A percentile compares a stretch with the other conserved stretches of the same genome.
phyloP scores from a whole-genome alignment of 2,797 vertebrate genomes.

The Okamejei kenojei region DNA sequence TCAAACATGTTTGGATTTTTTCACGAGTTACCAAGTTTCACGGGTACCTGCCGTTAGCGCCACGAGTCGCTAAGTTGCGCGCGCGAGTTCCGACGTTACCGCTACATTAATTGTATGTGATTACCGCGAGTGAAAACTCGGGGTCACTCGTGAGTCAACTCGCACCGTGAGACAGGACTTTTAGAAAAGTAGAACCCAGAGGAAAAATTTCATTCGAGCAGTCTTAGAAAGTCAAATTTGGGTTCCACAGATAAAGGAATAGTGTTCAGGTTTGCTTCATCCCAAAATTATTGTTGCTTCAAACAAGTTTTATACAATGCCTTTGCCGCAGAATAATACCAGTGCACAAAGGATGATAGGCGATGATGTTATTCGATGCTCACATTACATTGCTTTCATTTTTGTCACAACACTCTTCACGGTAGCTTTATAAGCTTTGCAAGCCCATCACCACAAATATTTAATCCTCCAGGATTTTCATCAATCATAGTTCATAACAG shows the following conservation, averaged over 20 bases:
- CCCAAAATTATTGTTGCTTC: slow-evolving; percentile 1
- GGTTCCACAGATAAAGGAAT: neutral
- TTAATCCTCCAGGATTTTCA: slow-evolving; percentile 13
- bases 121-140: too few species aligned
- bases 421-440: neutral
- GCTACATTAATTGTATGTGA: too few species aligned
- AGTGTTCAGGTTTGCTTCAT: neutral
- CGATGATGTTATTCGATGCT: neutral
- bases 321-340: neutral
- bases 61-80: too few species aligned
- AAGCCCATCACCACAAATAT: slow-evolving; percentile 17
- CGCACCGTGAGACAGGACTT: too few species aligned
- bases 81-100: too few species aligned
- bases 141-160: too few species aligned
- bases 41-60: too few species aligned
- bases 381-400: slow-evolving; percentile 19
- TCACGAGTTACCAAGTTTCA: too few species aligned
- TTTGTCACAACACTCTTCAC: slow-evolving; percentile 24
- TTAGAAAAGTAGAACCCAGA: neutral
- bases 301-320: neutral
- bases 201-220: neutral
- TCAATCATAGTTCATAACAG: slow-evolving; percentile 19
- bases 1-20: too few species aligned
- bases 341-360: neutral
- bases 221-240: neutral